Base-by-base conservation (phyloP, 2,888 invertebrate genomes). In the Prosapia bicincta region DNA sequence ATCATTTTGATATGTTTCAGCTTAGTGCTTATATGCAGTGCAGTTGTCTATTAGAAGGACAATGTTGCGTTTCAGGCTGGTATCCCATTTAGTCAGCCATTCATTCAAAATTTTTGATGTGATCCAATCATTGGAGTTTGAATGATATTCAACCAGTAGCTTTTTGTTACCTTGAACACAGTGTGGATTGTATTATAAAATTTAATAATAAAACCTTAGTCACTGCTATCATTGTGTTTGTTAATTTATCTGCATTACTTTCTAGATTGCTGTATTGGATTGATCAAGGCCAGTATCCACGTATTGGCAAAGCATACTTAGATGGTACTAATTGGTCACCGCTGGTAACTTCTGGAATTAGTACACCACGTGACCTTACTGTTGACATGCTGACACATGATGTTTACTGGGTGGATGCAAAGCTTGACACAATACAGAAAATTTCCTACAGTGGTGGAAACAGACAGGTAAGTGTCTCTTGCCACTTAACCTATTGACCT, bases 391-490 rank as follows among this genome's bases (percentile, higher is more conserved):
- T 91, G 66, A 97, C 96, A 0, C 96, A 98, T 83, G 97, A 98
- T 83, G 93, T 99, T 0, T 99, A 95, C 84, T 99, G 99, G 99
- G 96, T 97, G 0, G 99, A 99, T 84, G 94, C 97, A 0, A 93
- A 94, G 83, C 87, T 97, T 28, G 99, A 99, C 83, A 95, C 92
- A 82, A 97, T 99, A 75, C 98, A 98, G 83, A 95, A 93, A 84
- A 92, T 96, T n/a, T 92, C 94, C 0, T 95, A 90, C 84, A 92
- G 88, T 30, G 96, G 96, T 0, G 93, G 92, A 0, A 93, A 92
- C 82, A 88, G 94, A 78, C 93, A 94, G 83, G 84, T 85, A 77
- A 83, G 67, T 66, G 43, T 30, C 9, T 30, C 6, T 30, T 30
- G 30, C 30, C 30, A 6, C 30, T n/a, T n/a, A n/a, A n/a, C n/a